phyloP scores from a whole-genome alignment of 2,888 invertebrate genomes.

The Hypena proboscidalis region DNA sequence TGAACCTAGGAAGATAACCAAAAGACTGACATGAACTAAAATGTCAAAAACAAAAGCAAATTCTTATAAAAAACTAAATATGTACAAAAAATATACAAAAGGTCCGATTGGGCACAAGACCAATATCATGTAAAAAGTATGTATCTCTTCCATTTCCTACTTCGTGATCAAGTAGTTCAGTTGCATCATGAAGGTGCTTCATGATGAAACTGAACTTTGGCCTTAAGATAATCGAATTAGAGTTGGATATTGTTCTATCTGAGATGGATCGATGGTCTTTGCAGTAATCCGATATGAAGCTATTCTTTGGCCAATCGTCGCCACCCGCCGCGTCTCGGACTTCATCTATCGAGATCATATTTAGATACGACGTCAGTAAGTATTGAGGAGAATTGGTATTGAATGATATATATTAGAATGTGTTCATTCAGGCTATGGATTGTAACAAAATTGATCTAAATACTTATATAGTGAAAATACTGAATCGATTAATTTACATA shows the following conservation, averaged over 20 bases:
- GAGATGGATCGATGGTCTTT: slow-evolving; percentile 48
- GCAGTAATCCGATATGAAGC: slow-evolving; percentile 60
- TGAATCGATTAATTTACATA: too few species aligned
- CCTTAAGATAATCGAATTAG: slow-evolving; percentile 65
- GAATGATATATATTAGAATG: neutral
- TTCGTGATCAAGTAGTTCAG: slow-evolving; percentile 2
- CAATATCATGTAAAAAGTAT: neutral
- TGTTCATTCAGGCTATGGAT: neutral
- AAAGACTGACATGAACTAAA: too few species aligned
- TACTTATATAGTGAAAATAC: too few species aligned
- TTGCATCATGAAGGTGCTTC: too few species aligned
- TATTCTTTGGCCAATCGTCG: slow-evolving; percentile 35
- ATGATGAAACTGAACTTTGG: slow-evolving; percentile 55
- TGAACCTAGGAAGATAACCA: too few species aligned
- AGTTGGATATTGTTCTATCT: slow-evolving; percentile 56
- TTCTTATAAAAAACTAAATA: too few species aligned
- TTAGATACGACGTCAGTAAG: slow-evolving; percentile 10
- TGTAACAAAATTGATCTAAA: too few species aligned
- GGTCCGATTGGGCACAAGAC: too few species aligned
- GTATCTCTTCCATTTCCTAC: neutral
- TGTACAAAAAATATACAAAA: too few species aligned
- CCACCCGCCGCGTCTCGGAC: slow-evolving; percentile 9
- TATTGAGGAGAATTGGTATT: slow-evolving; percentile 1
- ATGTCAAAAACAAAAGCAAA: too few species aligned
- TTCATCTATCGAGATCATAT: slow-evolving; percentile 8